Evolutionary conservation across 2,888 invertebrate species (phyloP).

Genomic region (Cartodere bifasciata): DNA sequence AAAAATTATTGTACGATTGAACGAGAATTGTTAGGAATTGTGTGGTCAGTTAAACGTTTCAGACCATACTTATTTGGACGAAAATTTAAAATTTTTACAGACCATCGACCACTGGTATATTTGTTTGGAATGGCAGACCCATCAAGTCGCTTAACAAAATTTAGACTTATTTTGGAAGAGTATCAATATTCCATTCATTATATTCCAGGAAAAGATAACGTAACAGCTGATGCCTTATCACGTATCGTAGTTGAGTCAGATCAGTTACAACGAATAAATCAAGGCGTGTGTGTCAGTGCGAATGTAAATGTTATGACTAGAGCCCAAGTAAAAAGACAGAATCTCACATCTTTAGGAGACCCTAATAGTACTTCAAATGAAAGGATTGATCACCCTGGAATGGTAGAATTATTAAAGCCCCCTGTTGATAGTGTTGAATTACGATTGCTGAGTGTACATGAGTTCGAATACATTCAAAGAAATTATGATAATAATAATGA

Average conservation of each 20-base stretch:
- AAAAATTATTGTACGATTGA: conserved; percentile 11
- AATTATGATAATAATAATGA: too few species aligned
- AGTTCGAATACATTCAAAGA: neutral
- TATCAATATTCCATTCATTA: conserved; percentile 17
- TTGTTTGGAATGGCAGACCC: conserved; percentile 18
- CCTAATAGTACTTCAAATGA: neutral
- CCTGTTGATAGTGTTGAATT: conserved; percentile 11
- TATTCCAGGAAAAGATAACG: conserved; percentile 17
- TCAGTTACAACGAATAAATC: conserved; percentile 11
- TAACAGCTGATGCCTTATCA: conserved; percentile 11
- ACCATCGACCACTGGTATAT: conserved; percentile 19
- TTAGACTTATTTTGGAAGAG: conserved; percentile 18
- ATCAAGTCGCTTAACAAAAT: conserved; percentile 18
- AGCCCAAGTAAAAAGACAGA: too few species aligned
- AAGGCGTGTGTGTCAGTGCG: conserved; percentile 3
- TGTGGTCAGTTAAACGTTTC: conserved; percentile 17
- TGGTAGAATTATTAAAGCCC: conserved; percentile 11
- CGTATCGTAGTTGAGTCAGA: conserved; percentile 7
- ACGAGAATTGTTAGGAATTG: conserved; percentile 16
- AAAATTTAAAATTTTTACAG: conserved; percentile 16
- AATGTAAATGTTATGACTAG: conserved; percentile 10
- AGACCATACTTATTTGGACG: conserved; percentile 14
- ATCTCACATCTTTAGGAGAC: too few species aligned
- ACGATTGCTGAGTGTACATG: neutral
- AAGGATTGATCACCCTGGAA: conserved; percentile 9